Evolutionary conservation across 2,113 vertebrate species (phyloP).

Genomic region (Tylochromis polylepis): DNA sequence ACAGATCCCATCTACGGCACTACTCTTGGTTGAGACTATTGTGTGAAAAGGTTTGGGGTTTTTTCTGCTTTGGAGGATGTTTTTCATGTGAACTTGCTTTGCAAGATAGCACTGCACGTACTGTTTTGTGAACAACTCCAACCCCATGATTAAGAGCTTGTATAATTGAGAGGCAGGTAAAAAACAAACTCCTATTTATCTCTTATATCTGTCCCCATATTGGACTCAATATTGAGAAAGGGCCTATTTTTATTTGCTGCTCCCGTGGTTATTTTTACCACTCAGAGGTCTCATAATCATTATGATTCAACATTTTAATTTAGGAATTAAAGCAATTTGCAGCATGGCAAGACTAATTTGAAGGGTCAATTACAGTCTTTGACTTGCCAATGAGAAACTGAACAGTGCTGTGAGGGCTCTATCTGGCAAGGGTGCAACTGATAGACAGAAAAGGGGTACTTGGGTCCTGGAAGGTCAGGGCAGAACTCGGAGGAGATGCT

Average conservation of each 20-base stretch:
- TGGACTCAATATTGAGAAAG: background rate
- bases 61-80: conserved; percentile 3
- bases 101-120: background rate
- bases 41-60: background rate
- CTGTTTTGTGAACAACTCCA: conserved; percentile 5
- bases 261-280: conserved; percentile 5
- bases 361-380: conserved; percentile 6
- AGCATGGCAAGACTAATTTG: conserved; percentile 8
- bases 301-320: conserved; percentile 53
- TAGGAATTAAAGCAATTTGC: conserved; percentile 30
- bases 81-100: conserved; percentile 4
- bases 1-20: background rate
- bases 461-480: background rate
- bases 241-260: background rate
- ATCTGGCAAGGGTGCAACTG: background rate
- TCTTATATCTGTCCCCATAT: background rate
- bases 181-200: background rate
- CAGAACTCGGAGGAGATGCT: background rate
- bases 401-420: background rate
- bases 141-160: conserved; percentile 1
- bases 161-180: background rate
- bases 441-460: background rate
- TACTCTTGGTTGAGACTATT: background rate
- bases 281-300: conserved; percentile 28
- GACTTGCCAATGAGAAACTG: background rate